Base-by-base conservation (phyloP, 2,888 invertebrate species). In the Germaria angustata region DNA sequence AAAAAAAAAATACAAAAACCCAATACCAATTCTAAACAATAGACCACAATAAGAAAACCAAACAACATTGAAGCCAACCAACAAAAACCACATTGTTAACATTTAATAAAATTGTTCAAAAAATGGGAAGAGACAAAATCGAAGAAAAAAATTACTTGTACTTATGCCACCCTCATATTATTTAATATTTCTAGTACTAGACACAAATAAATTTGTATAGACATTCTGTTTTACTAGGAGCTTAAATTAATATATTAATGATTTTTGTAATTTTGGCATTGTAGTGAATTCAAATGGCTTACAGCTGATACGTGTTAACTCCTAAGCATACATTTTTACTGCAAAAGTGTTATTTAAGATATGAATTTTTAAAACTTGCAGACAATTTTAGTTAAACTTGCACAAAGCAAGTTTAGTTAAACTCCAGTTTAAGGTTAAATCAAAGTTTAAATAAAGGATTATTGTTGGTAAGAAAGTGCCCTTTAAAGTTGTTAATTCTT, bases 61-160 rank as follows among this genome's bases (percentile, higher is more conserved):
- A 66, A 57, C 41, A 63, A 72, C 20, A 68, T 20, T 39, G 3
- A 20, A 68, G 2, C 36, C 15, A 22, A 34, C 13, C 51, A 44
- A 39, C 49, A 39, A 78, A 84, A 82, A 82, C 68, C 68, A 79
- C 81, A 79, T 79, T 68, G 76, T 79, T 81, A 83, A 69, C 68
- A 68, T 28, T 57, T 68, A 81, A 78, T 79, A 53, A 78, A 75
- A 72, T 78, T 78, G 66, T 65, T 73, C 63, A 73, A 69, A 73
- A 78, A 75, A 86, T 80, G 84, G 85, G 84, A 85, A 85, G 85
- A 75, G 83, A 68, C 66, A 75, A 17, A 36, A 68, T 59, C 44
- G 79, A 65, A 49, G 36, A 32, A 44, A 61, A 49, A 61, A 44
- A 36, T 24, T 63, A 15, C 65, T 41, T 36, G 41, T 17, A 46